These are phyloP conservation scores for Gonatopus flavifemur DNA, from an alignment of 1,140 invertebrate genomes.

Conservation along the genomic window DNA sequence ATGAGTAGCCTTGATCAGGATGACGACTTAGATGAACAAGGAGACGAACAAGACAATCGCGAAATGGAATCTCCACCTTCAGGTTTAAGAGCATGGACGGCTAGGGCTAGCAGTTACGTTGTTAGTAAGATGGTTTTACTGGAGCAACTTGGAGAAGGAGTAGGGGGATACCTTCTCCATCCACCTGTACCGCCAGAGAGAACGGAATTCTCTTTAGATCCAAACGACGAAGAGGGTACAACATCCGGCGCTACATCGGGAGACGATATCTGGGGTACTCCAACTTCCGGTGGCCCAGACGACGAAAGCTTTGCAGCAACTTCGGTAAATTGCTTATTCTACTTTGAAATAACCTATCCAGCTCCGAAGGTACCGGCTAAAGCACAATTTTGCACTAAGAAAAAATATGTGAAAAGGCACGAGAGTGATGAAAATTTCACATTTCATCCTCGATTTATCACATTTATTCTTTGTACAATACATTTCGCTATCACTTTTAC, in stretches of 20 bases:
- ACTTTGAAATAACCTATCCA: background rate
- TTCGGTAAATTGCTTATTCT: constrained; percentile 41
- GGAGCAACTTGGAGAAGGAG: constrained; percentile 62
- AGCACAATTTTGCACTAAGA: background rate
- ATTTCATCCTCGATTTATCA: background rate
- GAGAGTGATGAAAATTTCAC: background rate
- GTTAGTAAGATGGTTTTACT: constrained; percentile 79
- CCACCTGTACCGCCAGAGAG: constrained; percentile 51
- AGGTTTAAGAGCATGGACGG: constrained; percentile 69
- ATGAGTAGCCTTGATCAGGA: constrained; percentile 73
- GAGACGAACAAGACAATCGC: constrained; percentile 36
- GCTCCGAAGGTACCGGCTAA: constrained; percentile 28
- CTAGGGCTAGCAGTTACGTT: constrained; percentile 74
- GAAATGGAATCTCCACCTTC: constrained; percentile 52
- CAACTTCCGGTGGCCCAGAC: constrained; percentile 77
- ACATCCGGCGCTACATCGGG: constrained; percentile 78
- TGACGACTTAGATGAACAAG: constrained; percentile 58
- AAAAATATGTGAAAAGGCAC: background rate
- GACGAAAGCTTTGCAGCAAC: constrained; percentile 69
- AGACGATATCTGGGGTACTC: constrained; percentile 83
- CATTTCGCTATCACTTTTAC: no score
- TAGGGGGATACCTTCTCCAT: constrained; percentile 47
- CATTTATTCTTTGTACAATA: no score
- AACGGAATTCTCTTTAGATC: constrained; percentile 49
- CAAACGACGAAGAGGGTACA: constrained; percentile 65